phyloP scores from a whole-genome alignment of 2,797 vertebrate species.

The Gallirallus australis region DNA sequence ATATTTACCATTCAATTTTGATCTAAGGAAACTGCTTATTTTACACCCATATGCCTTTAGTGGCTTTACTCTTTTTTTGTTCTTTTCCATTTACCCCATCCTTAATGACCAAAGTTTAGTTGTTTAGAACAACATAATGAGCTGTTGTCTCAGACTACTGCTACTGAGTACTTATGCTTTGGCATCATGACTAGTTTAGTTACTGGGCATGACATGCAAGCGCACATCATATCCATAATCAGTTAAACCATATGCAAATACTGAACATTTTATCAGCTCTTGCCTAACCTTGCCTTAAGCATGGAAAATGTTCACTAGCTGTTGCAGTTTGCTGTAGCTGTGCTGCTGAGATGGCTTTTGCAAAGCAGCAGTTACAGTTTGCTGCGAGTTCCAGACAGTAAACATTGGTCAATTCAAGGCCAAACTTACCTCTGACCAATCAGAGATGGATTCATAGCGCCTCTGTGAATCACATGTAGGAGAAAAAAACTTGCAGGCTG shows the following conservation, averaged over 20 bases:
- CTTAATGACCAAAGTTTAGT: conserved; percentile 20
- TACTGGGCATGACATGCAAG: neutral
- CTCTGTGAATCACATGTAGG: too few species aligned
- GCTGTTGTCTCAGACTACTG: conserved; percentile 1
- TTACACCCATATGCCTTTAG: neutral
- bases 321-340: too few species aligned
- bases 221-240: neutral
- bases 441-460: too few species aligned
- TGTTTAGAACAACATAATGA: conserved; percentile 32
- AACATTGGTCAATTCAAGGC: too few species aligned
- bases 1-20: neutral
- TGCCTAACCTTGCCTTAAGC: neutral
- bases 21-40: neutral
- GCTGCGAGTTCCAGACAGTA: too few species aligned
- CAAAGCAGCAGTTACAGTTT: too few species aligned
- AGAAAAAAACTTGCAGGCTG: too few species aligned
- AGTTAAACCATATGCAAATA: conserved; percentile 19
- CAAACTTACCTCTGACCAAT: too few species aligned
- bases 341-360: too few species aligned
- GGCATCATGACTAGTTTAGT: neutral
- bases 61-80: neutral
- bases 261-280: neutral
- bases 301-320: neutral
- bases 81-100: neutral
- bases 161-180: conserved; percentile 20